Base-by-base conservation (phyloP, 2,113 vertebrate genomes). In the Ibidorhyncha struthersii region DNA sequence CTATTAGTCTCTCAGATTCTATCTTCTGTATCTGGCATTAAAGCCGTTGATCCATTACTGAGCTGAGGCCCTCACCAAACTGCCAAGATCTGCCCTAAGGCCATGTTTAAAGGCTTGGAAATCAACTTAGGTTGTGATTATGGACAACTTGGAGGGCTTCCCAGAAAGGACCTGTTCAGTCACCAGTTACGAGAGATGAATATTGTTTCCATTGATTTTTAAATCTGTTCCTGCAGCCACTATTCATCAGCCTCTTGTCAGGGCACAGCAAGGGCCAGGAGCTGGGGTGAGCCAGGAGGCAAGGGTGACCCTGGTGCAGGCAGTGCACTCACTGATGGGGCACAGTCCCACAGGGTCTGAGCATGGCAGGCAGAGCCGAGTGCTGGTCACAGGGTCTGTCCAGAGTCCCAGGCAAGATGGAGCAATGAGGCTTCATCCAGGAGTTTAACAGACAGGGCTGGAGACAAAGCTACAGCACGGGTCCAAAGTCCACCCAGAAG, bases 101-200 rank as follows among this genome's bases (percentile, higher is more conserved):
- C 93, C 49, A 8, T 69, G 17, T 56, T 65, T 89, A 82, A 92
- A 91, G 66, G 78, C 62, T 77, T 94, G 66, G 87, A 93, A 92
- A 95, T 95, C 83, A 89, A 7, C 81, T 91, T 91, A 58, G 34
- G 13, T 32, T 87, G 77, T 76, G 72, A 85, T 93, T 84, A 89
- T 52, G 73, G 86, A 72, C 32, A 45, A 4, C 73, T 95, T 94
- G 83, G 91, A 96, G 53, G 65, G 36, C 12, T 95, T 96, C 96
- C 86, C 73, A 86, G 91, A 85, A 93, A 82, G 67, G 32, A 77
- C 41, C 22, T 61, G 41, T 85, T 34, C 50, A 38, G 56, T 5
- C 89, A 89, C 61, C 66, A 69, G 52, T 66, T 94, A 49, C 21
- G 72, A 61, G 49, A 94, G 49, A 53, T 85, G 3, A 90, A 70